phyloP scores from a whole-genome alignment of 2,888 invertebrate species.

The Torymus auratus region DNA sequence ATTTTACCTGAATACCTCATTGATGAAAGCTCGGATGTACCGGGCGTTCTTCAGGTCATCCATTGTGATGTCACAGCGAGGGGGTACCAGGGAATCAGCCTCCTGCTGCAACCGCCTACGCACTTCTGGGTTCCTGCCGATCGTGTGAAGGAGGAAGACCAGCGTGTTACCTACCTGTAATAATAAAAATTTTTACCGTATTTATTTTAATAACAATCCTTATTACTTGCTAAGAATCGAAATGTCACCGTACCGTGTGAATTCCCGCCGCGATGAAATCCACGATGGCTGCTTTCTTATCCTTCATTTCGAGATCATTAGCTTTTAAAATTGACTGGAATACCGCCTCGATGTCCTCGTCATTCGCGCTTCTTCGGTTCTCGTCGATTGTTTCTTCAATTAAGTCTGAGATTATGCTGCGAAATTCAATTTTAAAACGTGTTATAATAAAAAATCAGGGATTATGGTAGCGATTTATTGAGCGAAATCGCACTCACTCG shows the following conservation, averaged over 20 bases:
- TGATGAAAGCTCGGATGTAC: constrained; percentile 88
- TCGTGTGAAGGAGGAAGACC: constrained; percentile 86
- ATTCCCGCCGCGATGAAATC: constrained; percentile 93
- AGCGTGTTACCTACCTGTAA: constrained; percentile 86
- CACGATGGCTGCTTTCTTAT: constrained; percentile 90
- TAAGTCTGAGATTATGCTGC: constrained; percentile 87
- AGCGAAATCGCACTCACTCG: constrained; percentile 79
- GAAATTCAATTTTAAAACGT: too few relatives aligned
- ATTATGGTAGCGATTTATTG: too few relatives aligned
- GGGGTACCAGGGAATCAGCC: constrained; percentile 78
- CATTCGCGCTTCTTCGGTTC: constrained; percentile 79
- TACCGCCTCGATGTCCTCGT: constrained; percentile 83
- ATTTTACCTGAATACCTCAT: constrained; percentile 83
- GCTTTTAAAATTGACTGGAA: constrained; percentile 87
- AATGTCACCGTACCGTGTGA: constrained; percentile 81
- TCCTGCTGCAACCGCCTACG: constrained; percentile 84
- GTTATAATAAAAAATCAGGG: too few relatives aligned
- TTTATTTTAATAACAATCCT: too few relatives aligned
- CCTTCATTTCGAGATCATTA: constrained; percentile 85
- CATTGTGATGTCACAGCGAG: constrained; percentile 79
- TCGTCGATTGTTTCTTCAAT: constrained; percentile 83
- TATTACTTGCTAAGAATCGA: too few relatives aligned
- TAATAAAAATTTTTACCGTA: too few relatives aligned
- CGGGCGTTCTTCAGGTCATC: constrained; percentile 82
- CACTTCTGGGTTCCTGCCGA: constrained; percentile 83